Conservation (phyloP, 2,113 vertebrate genomes). For the Antechinus stuartii region DNA sequence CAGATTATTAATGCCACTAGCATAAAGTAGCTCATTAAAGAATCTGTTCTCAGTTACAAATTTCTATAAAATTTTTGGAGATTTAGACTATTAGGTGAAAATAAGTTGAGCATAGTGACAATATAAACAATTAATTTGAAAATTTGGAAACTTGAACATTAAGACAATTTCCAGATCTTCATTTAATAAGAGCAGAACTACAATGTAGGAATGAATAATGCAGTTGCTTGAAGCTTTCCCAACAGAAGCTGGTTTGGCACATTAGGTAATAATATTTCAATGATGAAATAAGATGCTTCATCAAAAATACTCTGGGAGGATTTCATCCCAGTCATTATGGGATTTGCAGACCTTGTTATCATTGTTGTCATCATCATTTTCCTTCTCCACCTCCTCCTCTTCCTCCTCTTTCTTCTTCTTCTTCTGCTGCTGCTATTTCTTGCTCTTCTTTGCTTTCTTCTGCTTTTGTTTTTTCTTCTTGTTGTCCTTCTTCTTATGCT, state of each 20-base stretch:
- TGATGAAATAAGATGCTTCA: background rate
- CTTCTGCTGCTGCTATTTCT: too few relatives aligned
- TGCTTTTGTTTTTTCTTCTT: too few relatives aligned
- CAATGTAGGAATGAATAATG: background rate
- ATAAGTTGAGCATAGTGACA: constrained; percentile 11
- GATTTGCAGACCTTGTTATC: background rate
- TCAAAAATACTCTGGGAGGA: background rate
- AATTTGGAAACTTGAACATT: background rate
- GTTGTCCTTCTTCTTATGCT: too few relatives aligned
- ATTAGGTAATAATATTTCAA: background rate
- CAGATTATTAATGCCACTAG: constrained; percentile 31
- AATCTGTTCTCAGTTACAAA: constrained; percentile 9
- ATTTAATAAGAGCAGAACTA: background rate
- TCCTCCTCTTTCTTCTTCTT: too few relatives aligned
- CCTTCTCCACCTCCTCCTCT: too few relatives aligned
- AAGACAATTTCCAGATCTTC: background rate
- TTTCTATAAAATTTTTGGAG: constrained; percentile 36
- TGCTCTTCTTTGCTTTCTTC: too few relatives aligned
- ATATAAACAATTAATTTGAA: constrained; percentile 22
- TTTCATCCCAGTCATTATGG: background rate
- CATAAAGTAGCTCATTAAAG: background rate
- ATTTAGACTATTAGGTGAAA: constrained; percentile 28
- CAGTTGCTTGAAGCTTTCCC: background rate
- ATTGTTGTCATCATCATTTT: background rate
- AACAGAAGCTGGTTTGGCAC: background rate